Evolutionary conservation across 2,888 invertebrate species (phyloP).

Genomic region (Apotomis betuletana): DNA sequence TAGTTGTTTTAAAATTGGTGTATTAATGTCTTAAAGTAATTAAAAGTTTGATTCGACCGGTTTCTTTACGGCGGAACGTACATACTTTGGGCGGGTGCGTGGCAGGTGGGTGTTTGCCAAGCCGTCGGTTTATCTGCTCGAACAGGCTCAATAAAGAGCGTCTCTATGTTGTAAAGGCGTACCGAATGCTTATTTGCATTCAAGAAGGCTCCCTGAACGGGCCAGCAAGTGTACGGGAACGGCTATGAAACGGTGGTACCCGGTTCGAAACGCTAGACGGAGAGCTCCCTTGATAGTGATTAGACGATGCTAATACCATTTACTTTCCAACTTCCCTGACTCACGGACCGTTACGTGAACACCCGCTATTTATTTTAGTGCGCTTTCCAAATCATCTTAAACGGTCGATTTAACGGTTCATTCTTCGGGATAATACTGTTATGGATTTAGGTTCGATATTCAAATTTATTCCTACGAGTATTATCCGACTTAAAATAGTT

Average conservation of each 20-base stretch:
- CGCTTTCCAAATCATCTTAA: conserved; percentile 72
- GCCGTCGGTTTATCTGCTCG: conserved; percentile 69
- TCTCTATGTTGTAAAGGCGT: conserved; percentile 79
- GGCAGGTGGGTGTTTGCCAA: conserved; percentile 64
- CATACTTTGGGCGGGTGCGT: conserved; percentile 52
- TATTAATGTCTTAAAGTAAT: conserved; percentile 40
- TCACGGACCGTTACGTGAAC: conserved; percentile 77
- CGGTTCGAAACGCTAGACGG: conserved; percentile 66
- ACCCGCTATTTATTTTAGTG: conserved; percentile 74
- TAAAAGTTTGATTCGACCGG: conserved; percentile 38
- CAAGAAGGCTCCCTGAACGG: conserved; percentile 76
- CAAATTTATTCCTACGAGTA: background rate
- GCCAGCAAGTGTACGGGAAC: conserved; percentile 75
- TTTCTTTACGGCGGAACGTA: conserved; percentile 41
- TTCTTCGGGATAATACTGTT: conserved; percentile 42
- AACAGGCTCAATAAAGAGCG: conserved; percentile 78
- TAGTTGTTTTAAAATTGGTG: conserved; percentile 40
- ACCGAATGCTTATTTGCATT: conserved; percentile 82
- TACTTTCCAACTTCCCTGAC: conserved; percentile 80
- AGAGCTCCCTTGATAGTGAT: conserved; percentile 81
- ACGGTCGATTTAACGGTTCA: conserved; percentile 57
- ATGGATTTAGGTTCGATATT: conserved; percentile 5
- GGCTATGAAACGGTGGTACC: conserved; percentile 61
- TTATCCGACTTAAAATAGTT: background rate
- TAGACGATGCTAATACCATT: conserved; percentile 82